phyloP scores from a whole-genome alignment of 1,140 invertebrate species.

The Conus betulinus region DNA sequence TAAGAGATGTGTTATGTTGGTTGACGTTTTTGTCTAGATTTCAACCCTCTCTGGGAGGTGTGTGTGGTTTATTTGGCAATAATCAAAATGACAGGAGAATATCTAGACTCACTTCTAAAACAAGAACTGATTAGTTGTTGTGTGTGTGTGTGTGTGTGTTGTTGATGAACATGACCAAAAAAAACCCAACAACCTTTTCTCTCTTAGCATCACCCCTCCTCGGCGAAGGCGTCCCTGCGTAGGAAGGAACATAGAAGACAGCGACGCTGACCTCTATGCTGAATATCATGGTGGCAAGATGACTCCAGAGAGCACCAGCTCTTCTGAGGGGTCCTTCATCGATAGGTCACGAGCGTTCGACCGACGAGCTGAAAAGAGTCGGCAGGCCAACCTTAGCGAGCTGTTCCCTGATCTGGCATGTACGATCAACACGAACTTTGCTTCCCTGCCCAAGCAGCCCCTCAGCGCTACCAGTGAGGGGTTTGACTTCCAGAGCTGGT shows the following conservation, averaged over 20 bases:
- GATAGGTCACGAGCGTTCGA: constrained; percentile 25
- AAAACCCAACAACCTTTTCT: constrained; percentile 11
- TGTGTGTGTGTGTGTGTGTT: too few species aligned
- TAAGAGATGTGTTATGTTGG: too few species aligned
- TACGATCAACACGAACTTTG: constrained; percentile 69
- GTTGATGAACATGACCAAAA: not conserved
- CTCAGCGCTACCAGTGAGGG: constrained; percentile 35
- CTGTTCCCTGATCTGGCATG: constrained; percentile 63
- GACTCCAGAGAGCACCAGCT: constrained; percentile 43
- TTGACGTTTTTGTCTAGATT: too few species aligned
- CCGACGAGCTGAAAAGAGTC: not conserved
- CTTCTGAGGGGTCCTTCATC: constrained; percentile 41
- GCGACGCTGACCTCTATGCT: constrained; percentile 72
- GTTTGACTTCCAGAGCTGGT: constrained; percentile 69
- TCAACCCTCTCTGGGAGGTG: too few species aligned
- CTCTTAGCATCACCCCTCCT: constrained; percentile 59
- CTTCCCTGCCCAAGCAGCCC: constrained; percentile 33
- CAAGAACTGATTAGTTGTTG: too few species aligned
- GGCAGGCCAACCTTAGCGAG: constrained; percentile 36
- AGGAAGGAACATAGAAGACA: constrained; percentile 71
- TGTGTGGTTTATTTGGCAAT: too few species aligned
- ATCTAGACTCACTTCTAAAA: too few species aligned
- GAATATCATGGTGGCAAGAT: constrained; percentile 69
- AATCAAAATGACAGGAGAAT: too few species aligned
- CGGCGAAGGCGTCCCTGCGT: constrained; percentile 64